A percentile compares a stretch with the other conserved stretches of the same genome.
Conservation (phyloP, 2,113 vertebrate species). For the Ciconia maguari region DNA sequence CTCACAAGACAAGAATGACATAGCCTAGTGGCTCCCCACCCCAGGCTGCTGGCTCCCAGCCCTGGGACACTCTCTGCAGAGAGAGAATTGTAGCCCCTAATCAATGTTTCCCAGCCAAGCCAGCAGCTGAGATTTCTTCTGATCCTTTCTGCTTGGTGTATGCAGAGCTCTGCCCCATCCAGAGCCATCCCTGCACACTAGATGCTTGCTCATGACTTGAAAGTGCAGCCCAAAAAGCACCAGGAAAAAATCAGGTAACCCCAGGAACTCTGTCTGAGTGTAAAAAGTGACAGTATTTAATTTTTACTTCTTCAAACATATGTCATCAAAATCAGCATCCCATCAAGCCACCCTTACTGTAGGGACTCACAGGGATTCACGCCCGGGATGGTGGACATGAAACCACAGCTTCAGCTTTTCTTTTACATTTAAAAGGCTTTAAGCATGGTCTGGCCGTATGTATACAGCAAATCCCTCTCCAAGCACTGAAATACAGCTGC, state of each 20-base stretch:
- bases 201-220: neutral
- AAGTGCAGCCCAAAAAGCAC: neutral
- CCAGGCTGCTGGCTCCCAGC: neutral
- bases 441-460: neutral
- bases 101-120: neutral
- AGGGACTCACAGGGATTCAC: neutral
- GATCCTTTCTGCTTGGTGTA: neutral
- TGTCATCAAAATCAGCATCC: neutral
- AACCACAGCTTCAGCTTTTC: neutral
- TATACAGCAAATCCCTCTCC: neutral
- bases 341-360: neutral
- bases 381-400: neutral
- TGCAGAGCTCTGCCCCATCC: neutral
- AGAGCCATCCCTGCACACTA: neutral
- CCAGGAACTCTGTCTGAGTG: fast-evolving
- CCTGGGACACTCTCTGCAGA: neutral
- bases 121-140: neutral
- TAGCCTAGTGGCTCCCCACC: neutral
- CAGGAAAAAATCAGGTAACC: neutral
- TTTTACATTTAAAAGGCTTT: neutral
- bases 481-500: neutral
- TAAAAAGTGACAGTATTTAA: neutral
- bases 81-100: neutral
- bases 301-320: neutral
- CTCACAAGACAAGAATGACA: neutral